These are phyloP conservation scores for Capreolus pygargus DNA, from an alignment of 2,113 vertebrate genomes.

Conservation along the genomic window DNA sequence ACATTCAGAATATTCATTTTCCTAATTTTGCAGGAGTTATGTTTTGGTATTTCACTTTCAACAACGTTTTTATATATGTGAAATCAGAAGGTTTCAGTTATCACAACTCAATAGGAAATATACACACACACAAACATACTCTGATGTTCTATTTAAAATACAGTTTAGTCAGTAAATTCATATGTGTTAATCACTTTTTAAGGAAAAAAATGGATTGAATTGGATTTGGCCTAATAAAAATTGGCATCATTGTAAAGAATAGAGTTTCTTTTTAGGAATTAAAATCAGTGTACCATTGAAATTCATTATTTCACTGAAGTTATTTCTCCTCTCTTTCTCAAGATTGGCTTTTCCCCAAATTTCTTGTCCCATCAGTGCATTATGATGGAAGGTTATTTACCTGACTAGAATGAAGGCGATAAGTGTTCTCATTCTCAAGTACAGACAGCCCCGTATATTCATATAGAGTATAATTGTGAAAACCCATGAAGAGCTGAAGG, in stretches of 20 bases:
- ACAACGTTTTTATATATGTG: background rate
- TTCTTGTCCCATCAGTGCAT: background rate
- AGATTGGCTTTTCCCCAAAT: background rate
- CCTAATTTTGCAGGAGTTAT: background rate
- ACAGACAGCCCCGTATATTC: background rate
- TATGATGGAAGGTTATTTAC: background rate
- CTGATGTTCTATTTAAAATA: background rate
- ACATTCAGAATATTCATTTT: background rate
- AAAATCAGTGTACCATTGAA: background rate
- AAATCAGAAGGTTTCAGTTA: background rate
- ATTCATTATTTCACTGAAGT: background rate
- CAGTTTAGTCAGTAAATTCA: background rate
- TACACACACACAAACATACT: background rate
- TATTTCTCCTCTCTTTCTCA: background rate
- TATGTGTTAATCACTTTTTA: background rate
- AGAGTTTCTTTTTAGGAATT: conserved; percentile 8
- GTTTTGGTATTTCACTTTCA: conserved; percentile 8
- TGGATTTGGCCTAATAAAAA: background rate
- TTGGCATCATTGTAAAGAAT: background rate
- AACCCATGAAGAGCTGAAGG: background rate
- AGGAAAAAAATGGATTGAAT: background rate
- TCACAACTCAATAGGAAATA: background rate
- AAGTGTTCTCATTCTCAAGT: background rate
- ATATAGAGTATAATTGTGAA: background rate
- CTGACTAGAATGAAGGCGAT: background rate